Evolutionary conservation across 2,113 vertebrate species (phyloP).

Genomic region (Barnardius zonarius): DNA sequence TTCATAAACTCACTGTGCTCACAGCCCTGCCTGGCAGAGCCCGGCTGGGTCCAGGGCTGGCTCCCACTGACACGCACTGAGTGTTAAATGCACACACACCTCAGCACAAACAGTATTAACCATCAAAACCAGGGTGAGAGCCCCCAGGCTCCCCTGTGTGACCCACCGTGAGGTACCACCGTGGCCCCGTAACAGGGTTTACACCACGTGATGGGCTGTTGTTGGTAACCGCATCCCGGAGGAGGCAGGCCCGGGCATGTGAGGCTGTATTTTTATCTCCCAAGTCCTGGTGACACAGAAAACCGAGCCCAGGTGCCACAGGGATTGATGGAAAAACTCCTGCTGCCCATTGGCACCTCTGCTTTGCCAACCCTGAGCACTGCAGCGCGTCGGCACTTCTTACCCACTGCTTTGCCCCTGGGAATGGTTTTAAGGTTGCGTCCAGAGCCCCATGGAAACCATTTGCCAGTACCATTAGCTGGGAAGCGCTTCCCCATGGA

Average conservation of each 20-base stretch:
- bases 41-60: background rate
- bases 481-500: rapidly evolving
- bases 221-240: background rate
- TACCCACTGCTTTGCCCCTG: rapidly evolving
- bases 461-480: background rate
- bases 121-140: background rate
- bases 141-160: background rate
- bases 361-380: background rate
- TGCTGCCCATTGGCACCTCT: background rate
- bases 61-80: rapidly evolving
- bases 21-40: background rate
- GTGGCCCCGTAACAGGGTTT: background rate
- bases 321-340: background rate
- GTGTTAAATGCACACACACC: background rate
- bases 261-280: constrained; percentile 61
- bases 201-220: background rate
- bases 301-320: background rate
- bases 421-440: background rate
- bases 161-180: rapidly evolving
- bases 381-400: rapidly evolving
- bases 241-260: background rate
- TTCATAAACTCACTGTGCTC: background rate
- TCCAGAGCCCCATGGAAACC: background rate
- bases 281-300: constrained; percentile 7
- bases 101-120: background rate